Evolutionary conservation across 2,888 invertebrate genomes (phyloP).

Genomic region (Silvanus unidentatus): DNA sequence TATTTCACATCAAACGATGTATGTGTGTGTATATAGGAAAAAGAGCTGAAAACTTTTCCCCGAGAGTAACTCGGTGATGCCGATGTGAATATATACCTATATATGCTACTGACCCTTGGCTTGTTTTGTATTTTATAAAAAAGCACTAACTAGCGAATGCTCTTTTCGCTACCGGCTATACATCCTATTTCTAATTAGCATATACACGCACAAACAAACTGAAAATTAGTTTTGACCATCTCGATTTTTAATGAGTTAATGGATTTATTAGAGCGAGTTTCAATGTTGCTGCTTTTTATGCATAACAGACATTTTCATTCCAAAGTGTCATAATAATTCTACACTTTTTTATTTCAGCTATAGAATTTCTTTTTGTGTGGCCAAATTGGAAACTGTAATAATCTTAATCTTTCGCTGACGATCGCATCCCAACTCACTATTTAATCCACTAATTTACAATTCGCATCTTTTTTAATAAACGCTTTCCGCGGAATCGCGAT

Average conservation of each 20-base stretch:
- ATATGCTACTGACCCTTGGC: constrained; percentile 43
- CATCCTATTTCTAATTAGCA: constrained; percentile 47
- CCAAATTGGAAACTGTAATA: constrained; percentile 25
- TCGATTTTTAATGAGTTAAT: constrained; percentile 24
- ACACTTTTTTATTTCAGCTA: too few species aligned
- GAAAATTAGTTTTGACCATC: constrained; percentile 44
- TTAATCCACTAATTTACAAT: too few species aligned
- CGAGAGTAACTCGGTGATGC: constrained; percentile 16
- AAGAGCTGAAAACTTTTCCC: constrained; percentile 42
- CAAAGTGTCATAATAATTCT: too few species aligned
- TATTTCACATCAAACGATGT: constrained; percentile 33
- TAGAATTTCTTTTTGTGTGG: too few species aligned
- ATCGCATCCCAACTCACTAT: neutral
- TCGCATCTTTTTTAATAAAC: neutral
- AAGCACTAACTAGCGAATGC: constrained; percentile 42
- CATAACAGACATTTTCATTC: too few species aligned
- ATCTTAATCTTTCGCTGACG: constrained; percentile 27
- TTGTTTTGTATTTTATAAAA: constrained; percentile 44
- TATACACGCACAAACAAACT: constrained; percentile 37
- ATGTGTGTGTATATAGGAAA: constrained; percentile 23
- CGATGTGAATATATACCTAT: constrained; percentile 37
- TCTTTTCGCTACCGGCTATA: constrained; percentile 44
- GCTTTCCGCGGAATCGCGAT: too few species aligned
- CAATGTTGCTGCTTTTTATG: too few species aligned
- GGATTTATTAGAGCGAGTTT: constrained; percentile 6